These are phyloP conservation scores for Ursus arctos DNA, from an alignment of 2,113 vertebrate species.

Conservation along the genomic window DNA sequence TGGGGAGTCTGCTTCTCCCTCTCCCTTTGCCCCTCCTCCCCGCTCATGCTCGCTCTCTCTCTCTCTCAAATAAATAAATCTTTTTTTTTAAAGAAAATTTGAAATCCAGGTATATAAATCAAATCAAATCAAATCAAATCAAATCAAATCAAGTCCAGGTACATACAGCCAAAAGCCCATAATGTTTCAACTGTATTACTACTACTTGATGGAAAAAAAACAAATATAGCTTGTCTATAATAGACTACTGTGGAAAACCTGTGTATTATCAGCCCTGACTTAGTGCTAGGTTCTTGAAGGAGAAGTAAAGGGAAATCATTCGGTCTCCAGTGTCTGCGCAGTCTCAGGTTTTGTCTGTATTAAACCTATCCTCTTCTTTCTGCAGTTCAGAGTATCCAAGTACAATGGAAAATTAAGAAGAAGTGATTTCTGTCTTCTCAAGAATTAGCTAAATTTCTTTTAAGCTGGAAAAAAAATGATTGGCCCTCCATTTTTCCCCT, in stretches of 20 bases:
- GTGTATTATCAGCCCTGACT: background rate
- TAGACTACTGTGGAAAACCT: background rate
- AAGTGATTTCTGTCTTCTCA: constrained; percentile 12
- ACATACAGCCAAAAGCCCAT: background rate
- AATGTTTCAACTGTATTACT: constrained; percentile 42
- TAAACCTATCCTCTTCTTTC: background rate
- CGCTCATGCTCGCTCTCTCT: background rate
- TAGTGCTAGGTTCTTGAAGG: background rate
- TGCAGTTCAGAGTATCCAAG: constrained; percentile 26
- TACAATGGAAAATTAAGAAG: constrained; percentile 46
- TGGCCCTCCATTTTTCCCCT: background rate
- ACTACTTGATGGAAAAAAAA: constrained; percentile 29
- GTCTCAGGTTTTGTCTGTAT: constrained; percentile 14
- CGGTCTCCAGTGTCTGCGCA: background rate
- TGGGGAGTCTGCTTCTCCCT: background rate
- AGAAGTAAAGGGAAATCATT: constrained; percentile 10
- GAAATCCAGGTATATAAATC: constrained; percentile 26
- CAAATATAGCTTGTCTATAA: constrained; percentile 21
- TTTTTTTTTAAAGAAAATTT: background rate
- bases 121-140: background rate
- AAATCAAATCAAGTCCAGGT: constrained; percentile 3
- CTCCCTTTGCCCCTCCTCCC: background rate
- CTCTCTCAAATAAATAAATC: background rate
- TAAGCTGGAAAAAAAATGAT: constrained; percentile 43
- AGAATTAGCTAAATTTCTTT: constrained; percentile 22